Evolutionary conservation across 2,797 vertebrate genomes (phyloP).

Genomic region (Poeciliopsis paucimaculata): DNA sequence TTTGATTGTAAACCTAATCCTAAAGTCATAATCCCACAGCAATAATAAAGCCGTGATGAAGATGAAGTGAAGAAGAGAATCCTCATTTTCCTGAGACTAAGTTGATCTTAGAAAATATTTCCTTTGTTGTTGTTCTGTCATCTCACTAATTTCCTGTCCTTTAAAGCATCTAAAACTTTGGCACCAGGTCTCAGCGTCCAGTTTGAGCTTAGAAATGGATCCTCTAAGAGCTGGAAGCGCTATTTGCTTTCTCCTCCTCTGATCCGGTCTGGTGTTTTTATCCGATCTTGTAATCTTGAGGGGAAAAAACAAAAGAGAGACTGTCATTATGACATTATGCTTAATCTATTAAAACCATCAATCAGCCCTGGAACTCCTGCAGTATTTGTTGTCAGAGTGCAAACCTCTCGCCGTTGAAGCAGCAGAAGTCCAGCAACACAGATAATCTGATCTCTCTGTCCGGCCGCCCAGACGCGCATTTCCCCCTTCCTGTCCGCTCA

Average conservation of each 20-base stretch:
- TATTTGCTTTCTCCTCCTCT: conserved; percentile 29
- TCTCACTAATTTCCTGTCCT: conserved; percentile 14
- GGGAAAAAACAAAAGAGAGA: conserved; percentile 10
- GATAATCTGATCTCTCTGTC: conserved; percentile 33
- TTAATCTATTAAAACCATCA: conserved; percentile 52
- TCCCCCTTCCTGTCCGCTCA: conserved; percentile 40
- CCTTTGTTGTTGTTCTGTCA: conserved; percentile 15
- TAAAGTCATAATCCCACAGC: not conserved
- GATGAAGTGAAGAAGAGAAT: not conserved
- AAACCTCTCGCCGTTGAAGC: conserved; percentile 14
- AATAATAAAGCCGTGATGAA: not conserved
- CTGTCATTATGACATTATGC: conserved; percentile 33
- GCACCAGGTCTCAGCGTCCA: conserved; percentile 23
- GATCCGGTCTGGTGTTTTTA: conserved; percentile 39
- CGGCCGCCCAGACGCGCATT: not conserved
- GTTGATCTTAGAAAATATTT: conserved; percentile 8
- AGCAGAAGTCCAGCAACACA: conserved; percentile 9
- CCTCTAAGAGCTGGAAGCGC: conserved; percentile 11
- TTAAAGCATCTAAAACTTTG: conserved; percentile 8
- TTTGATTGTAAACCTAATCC: not conserved
- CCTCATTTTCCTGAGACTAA: not conserved
- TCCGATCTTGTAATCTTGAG: conserved; percentile 25
- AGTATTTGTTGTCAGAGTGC: conserved; percentile 30
- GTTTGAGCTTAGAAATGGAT: not conserved
- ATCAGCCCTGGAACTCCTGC: conserved; percentile 31